Conservation (phyloP, 1,140 invertebrate genomes). For the Eufriesea mexicana region DNA sequence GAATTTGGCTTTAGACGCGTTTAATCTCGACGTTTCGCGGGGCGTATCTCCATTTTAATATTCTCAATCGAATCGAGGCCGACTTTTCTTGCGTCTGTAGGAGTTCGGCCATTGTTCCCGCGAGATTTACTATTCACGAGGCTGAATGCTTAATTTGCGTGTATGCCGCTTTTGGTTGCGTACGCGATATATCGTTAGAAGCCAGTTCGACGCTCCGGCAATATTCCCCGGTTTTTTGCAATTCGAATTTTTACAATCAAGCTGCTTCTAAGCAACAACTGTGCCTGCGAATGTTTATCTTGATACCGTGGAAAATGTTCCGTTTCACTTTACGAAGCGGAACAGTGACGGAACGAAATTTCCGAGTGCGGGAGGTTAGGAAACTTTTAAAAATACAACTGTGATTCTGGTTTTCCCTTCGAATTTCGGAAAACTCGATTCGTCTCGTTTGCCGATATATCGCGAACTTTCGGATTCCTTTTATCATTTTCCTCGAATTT, state of each 20-base stretch:
- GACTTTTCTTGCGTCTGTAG: neutral
- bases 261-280: slow-evolving; percentile 23
- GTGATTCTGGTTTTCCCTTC: neutral
- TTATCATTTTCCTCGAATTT: no score
- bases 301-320: slow-evolving; percentile 30
- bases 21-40: neutral
- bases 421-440: neutral
- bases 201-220: neutral
- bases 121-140: slow-evolving; percentile 26
- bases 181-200: slow-evolving; percentile 26
- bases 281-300: slow-evolving; percentile 38
- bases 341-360: neutral
- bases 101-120: neutral
- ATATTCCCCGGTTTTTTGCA: slow-evolving; percentile 42
- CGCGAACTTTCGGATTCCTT: no score
- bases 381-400: slow-evolving; percentile 35
- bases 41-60: neutral
- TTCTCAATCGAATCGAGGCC: neutral
- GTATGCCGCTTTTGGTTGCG: slow-evolving; percentile 18
- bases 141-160: slow-evolving; percentile 31
- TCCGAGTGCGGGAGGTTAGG: neutral
- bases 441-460: no score
- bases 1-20: no score
- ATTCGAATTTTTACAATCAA: slow-evolving; percentile 50
- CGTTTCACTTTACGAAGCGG: neutral